phyloP scores from a whole-genome alignment of 2,888 invertebrate genomes.

The Hylaea fasciaria region DNA sequence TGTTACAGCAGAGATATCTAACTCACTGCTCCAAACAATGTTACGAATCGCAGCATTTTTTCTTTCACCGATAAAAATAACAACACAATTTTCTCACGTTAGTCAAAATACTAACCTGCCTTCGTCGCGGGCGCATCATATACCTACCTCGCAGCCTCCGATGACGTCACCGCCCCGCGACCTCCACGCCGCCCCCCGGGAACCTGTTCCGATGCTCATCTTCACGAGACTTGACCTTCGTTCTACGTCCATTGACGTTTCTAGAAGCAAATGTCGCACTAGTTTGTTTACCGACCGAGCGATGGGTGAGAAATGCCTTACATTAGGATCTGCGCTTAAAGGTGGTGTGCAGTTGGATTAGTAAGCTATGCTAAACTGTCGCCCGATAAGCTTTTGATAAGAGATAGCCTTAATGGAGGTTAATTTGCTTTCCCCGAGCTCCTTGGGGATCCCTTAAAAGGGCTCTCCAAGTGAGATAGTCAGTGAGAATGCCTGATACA shows the following conservation, averaged over 20 bases:
- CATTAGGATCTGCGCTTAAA: not conserved
- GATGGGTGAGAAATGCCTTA: constrained; percentile 43
- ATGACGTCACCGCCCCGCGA: constrained; percentile 67
- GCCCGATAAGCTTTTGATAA: constrained; percentile 11
- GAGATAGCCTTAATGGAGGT: constrained; percentile 3
- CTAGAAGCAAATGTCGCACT: constrained; percentile 27
- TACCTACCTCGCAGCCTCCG: constrained; percentile 80
- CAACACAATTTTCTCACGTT: constrained; percentile 55
- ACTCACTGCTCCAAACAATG: constrained; percentile 70
- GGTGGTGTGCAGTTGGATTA: constrained; percentile 9
- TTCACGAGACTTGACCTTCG: constrained; percentile 69
- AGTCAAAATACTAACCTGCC: constrained; percentile 63
- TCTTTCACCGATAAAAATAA: constrained; percentile 37
- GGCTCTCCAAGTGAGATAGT: not conserved
- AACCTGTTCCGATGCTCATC: constrained; percentile 70
- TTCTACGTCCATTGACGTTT: constrained; percentile 58
- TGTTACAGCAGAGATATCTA: not conserved
- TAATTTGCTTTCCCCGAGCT: not conserved
- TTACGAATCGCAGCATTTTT: constrained; percentile 70
- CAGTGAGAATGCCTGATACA: too few species aligned
- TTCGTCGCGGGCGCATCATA: constrained; percentile 69
- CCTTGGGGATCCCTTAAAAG: not conserved
- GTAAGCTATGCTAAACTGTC: constrained; percentile 21
- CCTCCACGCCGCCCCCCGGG: constrained; percentile 40
- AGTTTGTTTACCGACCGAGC: constrained; percentile 39